Evolutionary conservation across 2,888 invertebrate species (phyloP).

Genomic region (Brachynemurus nebulosus): DNA sequence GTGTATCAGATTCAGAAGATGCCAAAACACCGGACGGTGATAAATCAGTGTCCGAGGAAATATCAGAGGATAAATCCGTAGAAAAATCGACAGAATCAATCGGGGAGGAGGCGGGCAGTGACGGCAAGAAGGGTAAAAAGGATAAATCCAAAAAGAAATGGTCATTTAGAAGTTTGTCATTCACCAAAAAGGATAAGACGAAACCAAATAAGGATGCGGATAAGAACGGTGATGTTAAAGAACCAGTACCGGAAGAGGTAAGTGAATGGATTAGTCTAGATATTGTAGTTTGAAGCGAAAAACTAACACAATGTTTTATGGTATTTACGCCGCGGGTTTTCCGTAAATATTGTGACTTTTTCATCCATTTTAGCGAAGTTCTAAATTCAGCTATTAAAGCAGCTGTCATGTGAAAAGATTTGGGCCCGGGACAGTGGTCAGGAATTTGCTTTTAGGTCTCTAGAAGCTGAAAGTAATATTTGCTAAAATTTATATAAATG

Average conservation of each 20-base stretch:
- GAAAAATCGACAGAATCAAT: constrained; percentile 29
- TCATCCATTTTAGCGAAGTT: too few species aligned
- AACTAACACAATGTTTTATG: background rate
- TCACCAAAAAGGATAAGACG: constrained; percentile 75
- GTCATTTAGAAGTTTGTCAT: constrained; percentile 78
- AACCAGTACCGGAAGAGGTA: constrained; percentile 49
- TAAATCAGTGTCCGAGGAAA: constrained; percentile 25
- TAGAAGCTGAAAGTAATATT: too few species aligned
- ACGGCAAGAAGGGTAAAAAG: constrained; percentile 26
- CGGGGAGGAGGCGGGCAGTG: constrained; percentile 33
- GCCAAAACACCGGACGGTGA: constrained; percentile 26
- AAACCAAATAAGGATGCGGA: constrained; percentile 56
- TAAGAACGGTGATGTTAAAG: constrained; percentile 43
- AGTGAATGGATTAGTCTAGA: constrained; percentile 23
- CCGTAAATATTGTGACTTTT: too few species aligned
- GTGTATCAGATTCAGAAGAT: constrained; percentile 26
- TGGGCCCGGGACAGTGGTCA: too few species aligned
- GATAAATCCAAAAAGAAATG: constrained; percentile 71
- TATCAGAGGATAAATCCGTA: constrained; percentile 31
- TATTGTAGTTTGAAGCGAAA: background rate
- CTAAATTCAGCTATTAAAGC: too few species aligned
- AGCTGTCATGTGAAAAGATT: too few species aligned
- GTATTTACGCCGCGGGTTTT: too few species aligned
- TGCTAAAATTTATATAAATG: too few species aligned
- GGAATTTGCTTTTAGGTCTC: too few species aligned